These are phyloP conservation scores for Macaria liturata DNA, from an alignment of 2,888 invertebrate genomes.

Conservation along the genomic window DNA sequence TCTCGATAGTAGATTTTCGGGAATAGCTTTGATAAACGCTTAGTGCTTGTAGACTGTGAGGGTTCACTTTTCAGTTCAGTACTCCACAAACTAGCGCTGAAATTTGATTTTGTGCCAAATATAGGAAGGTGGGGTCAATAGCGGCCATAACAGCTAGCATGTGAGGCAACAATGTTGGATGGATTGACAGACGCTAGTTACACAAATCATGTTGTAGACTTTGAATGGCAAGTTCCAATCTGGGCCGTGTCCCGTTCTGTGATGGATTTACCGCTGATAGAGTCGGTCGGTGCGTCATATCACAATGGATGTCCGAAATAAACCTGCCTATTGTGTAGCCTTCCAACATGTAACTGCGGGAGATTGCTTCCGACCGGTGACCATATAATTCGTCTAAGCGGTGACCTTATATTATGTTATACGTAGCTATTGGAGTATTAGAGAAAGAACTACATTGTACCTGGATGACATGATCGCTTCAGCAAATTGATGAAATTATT, in stretches of 20 bases:
- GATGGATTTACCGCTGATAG: slow-evolving; percentile 38
- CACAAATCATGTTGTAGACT: slow-evolving; percentile 35
- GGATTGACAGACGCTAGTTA: slow-evolving; percentile 33
- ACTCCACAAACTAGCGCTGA: slow-evolving; percentile 36
- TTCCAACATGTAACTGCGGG: background rate
- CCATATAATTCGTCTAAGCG: too few relatives aligned
- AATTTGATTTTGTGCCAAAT: slow-evolving; percentile 43
- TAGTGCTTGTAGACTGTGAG: too few relatives aligned
- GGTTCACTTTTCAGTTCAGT: too few relatives aligned
- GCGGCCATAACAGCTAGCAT: slow-evolving; percentile 19
- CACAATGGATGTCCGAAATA: slow-evolving; percentile 22
- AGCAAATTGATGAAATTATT: too few relatives aligned
- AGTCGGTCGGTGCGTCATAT: slow-evolving; percentile 27
- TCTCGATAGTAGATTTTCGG: too few relatives aligned
- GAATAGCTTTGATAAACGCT: too few relatives aligned
- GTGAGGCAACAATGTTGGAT: slow-evolving; percentile 20
- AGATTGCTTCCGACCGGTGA: background rate
- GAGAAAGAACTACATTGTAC: too few relatives aligned
- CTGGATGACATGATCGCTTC: too few relatives aligned
- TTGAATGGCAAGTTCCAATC: slow-evolving; percentile 39
- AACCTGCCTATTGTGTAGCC: slow-evolving; percentile 16
- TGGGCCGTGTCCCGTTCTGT: slow-evolving; percentile 34
- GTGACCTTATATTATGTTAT: background rate
- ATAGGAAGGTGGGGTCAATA: slow-evolving; percentile 31
- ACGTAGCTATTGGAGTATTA: background rate